phyloP scores from a whole-genome alignment of 2,113 vertebrate species.

The Ophthalmolycus amberensis region DNA sequence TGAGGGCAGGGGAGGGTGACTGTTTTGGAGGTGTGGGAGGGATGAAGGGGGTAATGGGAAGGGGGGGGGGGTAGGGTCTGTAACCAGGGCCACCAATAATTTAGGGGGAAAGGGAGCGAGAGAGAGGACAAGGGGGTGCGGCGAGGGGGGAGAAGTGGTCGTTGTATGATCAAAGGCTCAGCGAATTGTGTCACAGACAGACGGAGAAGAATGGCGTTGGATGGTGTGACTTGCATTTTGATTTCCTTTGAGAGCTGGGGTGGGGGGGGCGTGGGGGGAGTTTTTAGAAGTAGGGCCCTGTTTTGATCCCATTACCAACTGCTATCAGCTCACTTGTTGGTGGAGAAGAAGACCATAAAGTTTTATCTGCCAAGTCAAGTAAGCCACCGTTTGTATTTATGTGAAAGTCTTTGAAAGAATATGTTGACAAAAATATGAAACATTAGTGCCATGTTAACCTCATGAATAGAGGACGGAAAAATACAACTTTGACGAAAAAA shows the following conservation, averaged over 20 bases:
- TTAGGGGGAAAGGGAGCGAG: constrained; percentile 45
- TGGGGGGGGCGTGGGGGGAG: constrained; percentile 8
- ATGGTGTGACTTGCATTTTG: constrained; percentile 82
- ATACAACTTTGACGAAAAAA: not conserved
- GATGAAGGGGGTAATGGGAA: not conserved
- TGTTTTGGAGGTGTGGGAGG: constrained; percentile 34
- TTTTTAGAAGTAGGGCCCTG: constrained; percentile 46
- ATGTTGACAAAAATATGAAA: not conserved
- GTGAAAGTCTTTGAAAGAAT: not conserved
- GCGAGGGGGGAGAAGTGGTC: constrained; percentile 55
- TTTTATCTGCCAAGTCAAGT: not conserved
- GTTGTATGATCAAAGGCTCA: constrained; percentile 80
- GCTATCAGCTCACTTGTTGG: constrained; percentile 52
- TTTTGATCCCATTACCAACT: constrained; percentile 70
- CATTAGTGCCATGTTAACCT: not conserved
- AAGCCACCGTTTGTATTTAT: not conserved
- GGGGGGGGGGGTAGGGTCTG: constrained; percentile 28
- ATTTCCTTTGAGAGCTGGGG: constrained; percentile 65
- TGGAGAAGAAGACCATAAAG: not conserved
- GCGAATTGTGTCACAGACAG: constrained; percentile 74
- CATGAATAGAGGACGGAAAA: not conserved
- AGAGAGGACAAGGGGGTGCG: constrained; percentile 30
- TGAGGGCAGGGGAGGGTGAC: constrained; percentile 30
- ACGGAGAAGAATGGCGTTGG: constrained; percentile 66
- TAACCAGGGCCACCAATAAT: constrained; percentile 65